These are phyloP conservation scores for Platycercus adscitus DNA, from an alignment of 2,113 vertebrate species.

Conservation along the genomic window DNA sequence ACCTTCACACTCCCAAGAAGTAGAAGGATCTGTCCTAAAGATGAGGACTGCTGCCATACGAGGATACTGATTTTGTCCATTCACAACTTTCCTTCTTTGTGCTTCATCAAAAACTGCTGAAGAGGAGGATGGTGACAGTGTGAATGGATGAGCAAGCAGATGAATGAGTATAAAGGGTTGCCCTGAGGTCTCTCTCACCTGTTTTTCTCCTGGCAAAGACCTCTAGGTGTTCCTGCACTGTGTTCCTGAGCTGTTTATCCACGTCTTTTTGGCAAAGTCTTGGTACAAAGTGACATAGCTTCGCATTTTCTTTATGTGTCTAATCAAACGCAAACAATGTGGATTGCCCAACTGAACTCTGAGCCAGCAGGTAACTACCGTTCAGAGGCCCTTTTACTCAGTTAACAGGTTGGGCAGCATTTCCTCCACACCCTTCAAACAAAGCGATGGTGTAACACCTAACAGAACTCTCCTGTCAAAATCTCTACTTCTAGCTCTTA, in stretches of 20 bases:
- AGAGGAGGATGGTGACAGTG: background rate
- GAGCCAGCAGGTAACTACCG: slow-evolving; percentile 55
- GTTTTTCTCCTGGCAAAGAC: background rate
- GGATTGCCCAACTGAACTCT: slow-evolving; percentile 51
- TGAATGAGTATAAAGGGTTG: background rate
- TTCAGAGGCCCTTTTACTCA: slow-evolving; percentile 59
- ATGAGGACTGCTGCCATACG: background rate
- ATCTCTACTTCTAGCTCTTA: background rate
- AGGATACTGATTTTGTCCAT: background rate
- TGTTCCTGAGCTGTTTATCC: slow-evolving; percentile 23
- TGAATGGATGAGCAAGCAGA: background rate
- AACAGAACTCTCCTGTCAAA: slow-evolving; percentile 36
- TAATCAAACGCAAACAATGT: slow-evolving; percentile 66
- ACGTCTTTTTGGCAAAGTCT: background rate
- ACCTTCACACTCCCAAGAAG: background rate
- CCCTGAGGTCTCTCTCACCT: background rate
- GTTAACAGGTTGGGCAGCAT: slow-evolving; percentile 30
- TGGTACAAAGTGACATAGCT: slow-evolving; percentile 30
- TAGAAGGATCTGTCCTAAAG: background rate
- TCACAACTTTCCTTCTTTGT: background rate
- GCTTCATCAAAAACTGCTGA: background rate
- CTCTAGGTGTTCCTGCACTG: background rate
- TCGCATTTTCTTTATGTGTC: slow-evolving; percentile 40
- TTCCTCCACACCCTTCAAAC: slow-evolving; percentile 57
- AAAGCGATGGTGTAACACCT: slow-evolving; percentile 22